phyloP scores from a whole-genome alignment of 2,797 vertebrate species.

The Huso huso region DNA sequence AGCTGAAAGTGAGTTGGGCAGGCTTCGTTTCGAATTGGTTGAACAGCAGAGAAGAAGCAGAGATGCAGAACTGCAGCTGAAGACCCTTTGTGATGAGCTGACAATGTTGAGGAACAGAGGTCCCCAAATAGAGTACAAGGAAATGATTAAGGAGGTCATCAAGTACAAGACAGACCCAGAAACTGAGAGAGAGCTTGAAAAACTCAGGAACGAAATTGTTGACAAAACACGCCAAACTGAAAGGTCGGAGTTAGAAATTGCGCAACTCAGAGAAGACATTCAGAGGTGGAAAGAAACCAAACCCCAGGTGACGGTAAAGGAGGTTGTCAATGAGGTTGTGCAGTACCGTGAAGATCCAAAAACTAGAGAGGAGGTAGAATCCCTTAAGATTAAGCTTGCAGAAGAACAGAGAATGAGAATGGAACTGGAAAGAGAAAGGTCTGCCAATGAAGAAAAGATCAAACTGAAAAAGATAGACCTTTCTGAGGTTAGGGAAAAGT shows the following conservation, averaged over 20 bases:
- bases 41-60: conserved; percentile 79
- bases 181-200: conserved; percentile 81
- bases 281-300: conserved; percentile 82
- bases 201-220: conserved; percentile 84
- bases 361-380: conserved; percentile 83
- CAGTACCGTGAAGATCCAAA: conserved; percentile 89
- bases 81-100: conserved; percentile 71
- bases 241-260: conserved; percentile 81
- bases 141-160: conserved; percentile 92
- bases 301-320: conserved; percentile 85
- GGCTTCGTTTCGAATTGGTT: conserved; percentile 85
- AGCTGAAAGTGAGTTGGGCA: conserved; percentile 86
- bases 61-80: conserved; percentile 73
- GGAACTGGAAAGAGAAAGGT: conserved; percentile 74
- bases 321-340: conserved; percentile 86
- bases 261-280: conserved; percentile 85
- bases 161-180: conserved; percentile 91
- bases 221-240: conserved; percentile 82
- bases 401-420: conserved; percentile 87
- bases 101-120: conserved; percentile 70
- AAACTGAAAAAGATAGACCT: conserved; percentile 76
- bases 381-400: conserved; percentile 67
- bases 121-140: conserved; percentile 82
- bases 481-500: conserved; percentile 78
- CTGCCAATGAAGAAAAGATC: conserved; percentile 74